phyloP scores from a whole-genome alignment of 1,140 invertebrate genomes.

The Helicoverpa armigera region DNA sequence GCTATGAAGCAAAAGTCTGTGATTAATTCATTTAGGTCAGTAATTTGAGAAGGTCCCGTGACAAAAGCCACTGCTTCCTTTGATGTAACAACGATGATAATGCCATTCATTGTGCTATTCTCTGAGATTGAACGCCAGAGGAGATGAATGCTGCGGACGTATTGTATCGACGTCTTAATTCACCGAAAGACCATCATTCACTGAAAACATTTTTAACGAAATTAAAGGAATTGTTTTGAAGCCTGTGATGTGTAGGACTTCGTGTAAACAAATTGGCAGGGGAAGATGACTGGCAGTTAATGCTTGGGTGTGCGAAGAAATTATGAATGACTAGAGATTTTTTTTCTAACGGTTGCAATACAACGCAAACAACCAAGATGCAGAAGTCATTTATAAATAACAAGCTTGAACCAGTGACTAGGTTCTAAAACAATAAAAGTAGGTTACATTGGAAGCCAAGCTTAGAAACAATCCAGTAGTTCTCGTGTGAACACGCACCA shows the following conservation, averaged over 20 bases:
- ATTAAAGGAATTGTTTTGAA: background rate
- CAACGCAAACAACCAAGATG: too few species aligned
- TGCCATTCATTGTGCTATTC: slow-evolving; percentile 21
- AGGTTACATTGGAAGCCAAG: too few species aligned
- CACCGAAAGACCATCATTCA: slow-evolving; percentile 4
- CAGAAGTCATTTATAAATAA: too few species aligned
- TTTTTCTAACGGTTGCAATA: too few species aligned
- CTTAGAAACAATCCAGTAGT: too few species aligned
- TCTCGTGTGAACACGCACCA: too few species aligned
- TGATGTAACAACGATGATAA: slow-evolving; percentile 36
- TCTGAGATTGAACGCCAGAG: background rate
- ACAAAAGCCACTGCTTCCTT: slow-evolving; percentile 22
- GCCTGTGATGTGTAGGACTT: background rate
- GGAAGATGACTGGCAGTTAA: background rate
- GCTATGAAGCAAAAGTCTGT: slow-evolving; percentile 1
- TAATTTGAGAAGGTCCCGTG: slow-evolving; percentile 9
- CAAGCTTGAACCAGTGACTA: too few species aligned
- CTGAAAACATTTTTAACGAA: background rate
- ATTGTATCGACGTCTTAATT: slow-evolving; percentile 17
- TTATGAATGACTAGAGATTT: too few species aligned
- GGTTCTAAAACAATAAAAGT: too few species aligned
- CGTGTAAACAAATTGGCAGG: slow-evolving; percentile 5
- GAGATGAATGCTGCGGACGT: background rate
- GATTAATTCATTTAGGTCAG: slow-evolving; percentile 36
- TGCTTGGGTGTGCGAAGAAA: background rate